Evolutionary conservation across 2,888 invertebrate species (phyloP).

Genomic region (Drosophila anomalata): DNA sequence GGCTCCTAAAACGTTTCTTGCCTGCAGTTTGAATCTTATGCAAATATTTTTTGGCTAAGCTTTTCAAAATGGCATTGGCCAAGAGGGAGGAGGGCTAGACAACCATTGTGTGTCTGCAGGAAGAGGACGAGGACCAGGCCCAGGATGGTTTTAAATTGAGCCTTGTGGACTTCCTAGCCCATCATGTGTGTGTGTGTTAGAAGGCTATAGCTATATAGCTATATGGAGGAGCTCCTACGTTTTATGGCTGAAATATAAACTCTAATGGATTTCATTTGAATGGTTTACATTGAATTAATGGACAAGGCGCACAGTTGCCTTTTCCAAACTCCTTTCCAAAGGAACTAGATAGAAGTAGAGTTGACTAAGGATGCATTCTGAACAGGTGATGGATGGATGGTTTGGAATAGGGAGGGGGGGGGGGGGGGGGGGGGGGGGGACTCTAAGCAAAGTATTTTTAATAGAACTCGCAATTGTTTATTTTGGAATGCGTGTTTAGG

Average conservation of each 20-base stretch:
- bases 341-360: neutral
- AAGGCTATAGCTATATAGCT: neutral
- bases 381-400: conserved; percentile 28
- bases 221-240: conserved; percentile 28
- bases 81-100: conserved; percentile 10
- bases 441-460: conserved; percentile 2
- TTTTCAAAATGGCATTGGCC: conserved; percentile 58
- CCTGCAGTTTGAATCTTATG: conserved; percentile 75
- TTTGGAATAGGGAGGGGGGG: neutral
- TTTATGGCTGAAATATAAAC: conserved; percentile 70
- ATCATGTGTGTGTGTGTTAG: conserved; percentile 29
- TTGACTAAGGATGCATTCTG: neutral
- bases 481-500: conserved; percentile 16
- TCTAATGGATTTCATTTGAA: conserved; percentile 72
- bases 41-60: conserved; percentile 76
- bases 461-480: conserved; percentile 26
- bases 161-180: conserved; percentile 46
- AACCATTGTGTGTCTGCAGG: conserved; percentile 33
- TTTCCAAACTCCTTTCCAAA: conserved; percentile 15
- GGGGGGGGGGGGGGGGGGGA: too few species aligned
- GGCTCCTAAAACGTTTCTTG: conserved; percentile 51
- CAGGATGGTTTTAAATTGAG: conserved; percentile 60
- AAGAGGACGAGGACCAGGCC: conserved; percentile 5
- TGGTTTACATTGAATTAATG: conserved; percentile 63
- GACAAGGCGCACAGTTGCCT: conserved; percentile 29